phyloP scores from a whole-genome alignment of 2,888 invertebrate genomes.

The Xestia rhomboidea region DNA sequence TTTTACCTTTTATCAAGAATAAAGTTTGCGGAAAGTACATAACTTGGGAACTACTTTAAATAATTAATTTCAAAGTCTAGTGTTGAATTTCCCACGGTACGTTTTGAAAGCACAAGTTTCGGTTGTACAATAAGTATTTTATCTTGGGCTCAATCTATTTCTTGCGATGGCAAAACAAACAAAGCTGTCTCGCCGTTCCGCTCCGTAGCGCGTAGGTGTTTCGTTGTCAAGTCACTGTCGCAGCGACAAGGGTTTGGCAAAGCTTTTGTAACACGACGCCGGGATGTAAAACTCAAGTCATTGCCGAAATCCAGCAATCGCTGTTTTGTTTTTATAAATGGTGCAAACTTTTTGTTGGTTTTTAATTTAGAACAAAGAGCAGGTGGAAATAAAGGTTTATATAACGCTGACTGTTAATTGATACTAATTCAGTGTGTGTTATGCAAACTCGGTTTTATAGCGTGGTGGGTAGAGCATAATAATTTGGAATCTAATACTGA shows the following conservation, averaged over 20 bases:
- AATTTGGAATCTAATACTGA: neutral
- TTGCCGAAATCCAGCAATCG: slow-evolving; percentile 13
- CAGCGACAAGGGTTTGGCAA: neutral
- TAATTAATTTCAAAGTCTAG: slow-evolving; percentile 19
- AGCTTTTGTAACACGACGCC: slow-evolving; percentile 16
- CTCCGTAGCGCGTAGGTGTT: slow-evolving; percentile 22
- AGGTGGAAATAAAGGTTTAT: neutral
- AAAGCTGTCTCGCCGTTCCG: neutral
- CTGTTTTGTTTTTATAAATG: slow-evolving; percentile 10
- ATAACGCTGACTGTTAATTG: neutral
- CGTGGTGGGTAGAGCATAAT: neutral
- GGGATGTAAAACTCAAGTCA: slow-evolving; percentile 25
- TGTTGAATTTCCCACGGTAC: neutral
- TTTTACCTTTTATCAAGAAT: slow-evolving; percentile 18
- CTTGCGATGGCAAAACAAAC: slow-evolving; percentile 27
- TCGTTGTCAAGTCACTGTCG: slow-evolving; percentile 35
- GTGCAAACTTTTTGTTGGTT: neutral
- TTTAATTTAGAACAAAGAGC: neutral
- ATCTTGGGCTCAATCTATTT: slow-evolving; percentile 25
- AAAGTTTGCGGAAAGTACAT: slow-evolving; percentile 14
- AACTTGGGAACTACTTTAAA: slow-evolving; percentile 3
- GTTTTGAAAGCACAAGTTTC: neutral
- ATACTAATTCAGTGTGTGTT: neutral
- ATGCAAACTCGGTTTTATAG: neutral
- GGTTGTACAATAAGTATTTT: neutral